phyloP scores from a whole-genome alignment of 2,888 invertebrate genomes.

The Heliconius cydno region DNA sequence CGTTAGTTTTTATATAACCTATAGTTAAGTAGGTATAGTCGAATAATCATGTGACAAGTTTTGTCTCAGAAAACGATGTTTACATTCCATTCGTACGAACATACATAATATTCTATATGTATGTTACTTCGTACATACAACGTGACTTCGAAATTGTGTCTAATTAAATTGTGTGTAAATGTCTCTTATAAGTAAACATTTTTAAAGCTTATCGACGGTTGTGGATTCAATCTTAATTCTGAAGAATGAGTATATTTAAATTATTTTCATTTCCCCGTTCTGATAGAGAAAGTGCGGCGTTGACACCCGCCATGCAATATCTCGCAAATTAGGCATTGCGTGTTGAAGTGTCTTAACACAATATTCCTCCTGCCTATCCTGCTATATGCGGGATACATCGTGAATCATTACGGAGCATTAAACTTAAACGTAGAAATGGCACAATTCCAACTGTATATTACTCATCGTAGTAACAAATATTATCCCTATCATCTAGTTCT shows the following conservation, averaged over 20 bases:
- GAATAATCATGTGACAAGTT: not conserved
- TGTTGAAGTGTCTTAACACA: not conserved
- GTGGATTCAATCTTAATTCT: too few species aligned
- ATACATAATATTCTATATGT: not conserved
- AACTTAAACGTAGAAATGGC: conserved; percentile 4
- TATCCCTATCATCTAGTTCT: not conserved
- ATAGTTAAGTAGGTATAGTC: not conserved
- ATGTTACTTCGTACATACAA: not conserved
- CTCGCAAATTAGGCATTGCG: not conserved
- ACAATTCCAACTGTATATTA: not conserved
- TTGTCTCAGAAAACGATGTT: not conserved
- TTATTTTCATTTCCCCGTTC: not conserved
- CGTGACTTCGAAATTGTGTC: not conserved
- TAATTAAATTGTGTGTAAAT: not conserved
- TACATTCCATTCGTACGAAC: not conserved
- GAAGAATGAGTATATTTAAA: too few species aligned
- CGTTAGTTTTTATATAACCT: too few species aligned
- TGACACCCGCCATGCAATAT: not conserved
- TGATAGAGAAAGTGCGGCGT: not conserved
- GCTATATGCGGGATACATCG: conserved; percentile 3
- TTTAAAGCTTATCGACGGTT: too few species aligned
- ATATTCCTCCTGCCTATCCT: not conserved
- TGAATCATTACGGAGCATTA: not conserved
- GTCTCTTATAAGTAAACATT: too few species aligned
- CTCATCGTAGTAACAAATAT: not conserved